Conservation (phyloP, 2,113 vertebrate genomes). For the Sander vitreus region DNA sequence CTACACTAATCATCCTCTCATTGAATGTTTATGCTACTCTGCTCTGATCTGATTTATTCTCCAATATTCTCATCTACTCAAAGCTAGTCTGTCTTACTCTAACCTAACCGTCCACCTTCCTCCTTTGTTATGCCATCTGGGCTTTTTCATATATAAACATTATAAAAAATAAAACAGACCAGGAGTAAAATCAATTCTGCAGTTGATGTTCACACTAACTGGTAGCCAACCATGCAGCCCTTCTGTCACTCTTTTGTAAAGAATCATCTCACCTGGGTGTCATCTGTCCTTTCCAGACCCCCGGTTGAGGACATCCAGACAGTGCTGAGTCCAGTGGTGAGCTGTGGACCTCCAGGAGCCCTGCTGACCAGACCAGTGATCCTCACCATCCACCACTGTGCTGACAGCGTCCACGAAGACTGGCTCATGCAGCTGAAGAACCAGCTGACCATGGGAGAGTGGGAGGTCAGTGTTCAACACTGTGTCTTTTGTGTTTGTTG, state of each 20-base stretch:
- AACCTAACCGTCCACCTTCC: background rate
- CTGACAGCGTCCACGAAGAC: slow-evolving; percentile 90
- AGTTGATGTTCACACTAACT: slow-evolving; percentile 1
- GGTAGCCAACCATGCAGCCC: background rate
- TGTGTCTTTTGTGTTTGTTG: background rate
- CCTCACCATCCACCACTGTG: slow-evolving; percentile 93
- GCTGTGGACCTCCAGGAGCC: slow-evolving; percentile 93
- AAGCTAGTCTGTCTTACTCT: background rate
- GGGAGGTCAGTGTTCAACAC: slow-evolving; percentile 88
- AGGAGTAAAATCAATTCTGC: slow-evolving; percentile 12
- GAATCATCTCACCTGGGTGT: slow-evolving; percentile 36
- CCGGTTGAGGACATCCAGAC: slow-evolving; percentile 92
- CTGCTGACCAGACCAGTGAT: slow-evolving; percentile 91
- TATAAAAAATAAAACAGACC: slow-evolving; percentile 5
- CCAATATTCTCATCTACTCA: slow-evolving; percentile 17
- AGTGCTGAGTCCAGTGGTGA: slow-evolving; percentile 93
- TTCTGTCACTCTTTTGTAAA: slow-evolving; percentile 9
- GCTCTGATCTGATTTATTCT: slow-evolving; percentile 35
- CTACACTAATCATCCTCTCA: slow-evolving; percentile 47
- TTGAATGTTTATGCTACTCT: slow-evolving; percentile 39
- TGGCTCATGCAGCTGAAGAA: slow-evolving; percentile 95
- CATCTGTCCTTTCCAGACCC: slow-evolving; percentile 83
- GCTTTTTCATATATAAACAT: slow-evolving; percentile 6
- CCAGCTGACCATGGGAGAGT: slow-evolving; percentile 88
- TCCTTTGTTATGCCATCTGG: background rate